A percentile compares a stretch with the other conserved stretches of the same genome.
Conservation (phyloP, 2,888 invertebrate species). For the Leptinotarsa peninsularis region DNA sequence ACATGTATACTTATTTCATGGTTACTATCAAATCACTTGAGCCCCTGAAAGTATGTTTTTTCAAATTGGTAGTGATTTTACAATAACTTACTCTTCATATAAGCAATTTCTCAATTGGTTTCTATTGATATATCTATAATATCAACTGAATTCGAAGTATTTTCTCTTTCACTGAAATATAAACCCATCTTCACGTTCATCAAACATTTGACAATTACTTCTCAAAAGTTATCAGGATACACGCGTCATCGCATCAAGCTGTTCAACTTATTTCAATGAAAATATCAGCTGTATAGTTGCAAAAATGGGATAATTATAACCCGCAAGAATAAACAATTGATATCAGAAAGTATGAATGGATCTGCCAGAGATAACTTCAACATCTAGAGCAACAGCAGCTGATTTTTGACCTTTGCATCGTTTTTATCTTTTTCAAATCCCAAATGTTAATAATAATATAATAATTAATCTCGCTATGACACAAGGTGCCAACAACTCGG, state of each 20-base stretch:
- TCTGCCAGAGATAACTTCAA: slow-evolving; percentile 20
- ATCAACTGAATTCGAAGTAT: too few relatives aligned
- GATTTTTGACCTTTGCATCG: slow-evolving; percentile 49
- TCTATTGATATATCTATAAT: too few relatives aligned
- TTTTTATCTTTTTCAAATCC: slow-evolving; percentile 5
- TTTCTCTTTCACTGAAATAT: too few relatives aligned
- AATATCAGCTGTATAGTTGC: slow-evolving; percentile 7
- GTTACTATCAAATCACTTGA: too few relatives aligned
- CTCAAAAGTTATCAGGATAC: background rate
- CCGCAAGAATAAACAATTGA: slow-evolving; percentile 9
- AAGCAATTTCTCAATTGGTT: too few relatives aligned
- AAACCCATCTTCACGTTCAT: background rate
- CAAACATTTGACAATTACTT: background rate
- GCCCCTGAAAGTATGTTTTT: too few relatives aligned
- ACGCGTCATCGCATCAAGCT: background rate
- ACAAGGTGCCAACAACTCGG: slow-evolving; percentile 5
- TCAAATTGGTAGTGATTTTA: too few relatives aligned
- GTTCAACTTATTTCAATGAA: background rate
- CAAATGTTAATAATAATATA: background rate
- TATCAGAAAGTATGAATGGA: slow-evolving; percentile 27
- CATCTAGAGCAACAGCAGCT: slow-evolving; percentile 51
- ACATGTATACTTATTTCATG: too few relatives aligned
- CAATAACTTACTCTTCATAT: too few relatives aligned
- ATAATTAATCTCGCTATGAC: background rate
- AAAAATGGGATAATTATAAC: slow-evolving; percentile 13